A percentile compares a stretch with the other conserved stretches of the same genome.
Conservation (phyloP, 1,140 invertebrate species). For the Lepidurus arcticus region DNA sequence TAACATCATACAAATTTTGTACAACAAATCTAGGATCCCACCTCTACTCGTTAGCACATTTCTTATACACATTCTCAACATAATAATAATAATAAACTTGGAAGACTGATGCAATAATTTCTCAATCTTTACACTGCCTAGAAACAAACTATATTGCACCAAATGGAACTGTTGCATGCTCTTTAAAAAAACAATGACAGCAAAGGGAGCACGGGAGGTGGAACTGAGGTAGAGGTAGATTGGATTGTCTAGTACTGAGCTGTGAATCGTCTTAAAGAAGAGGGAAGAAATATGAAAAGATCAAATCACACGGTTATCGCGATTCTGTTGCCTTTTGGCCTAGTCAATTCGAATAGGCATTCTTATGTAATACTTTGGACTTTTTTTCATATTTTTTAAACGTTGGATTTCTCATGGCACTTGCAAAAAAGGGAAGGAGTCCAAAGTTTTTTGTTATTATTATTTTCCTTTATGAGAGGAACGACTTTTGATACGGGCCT, state of each 20-base stretch:
- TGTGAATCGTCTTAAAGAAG: background rate
- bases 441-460: background rate
- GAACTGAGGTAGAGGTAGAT: constrained; percentile 21
- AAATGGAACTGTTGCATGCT: background rate
- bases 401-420: background rate
- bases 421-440: background rate
- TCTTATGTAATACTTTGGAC: background rate
- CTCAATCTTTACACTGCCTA: too few relatives aligned
- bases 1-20: background rate
- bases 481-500: constrained; percentile 59
- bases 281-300: background rate
- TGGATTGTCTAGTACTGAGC: constrained; percentile 8
- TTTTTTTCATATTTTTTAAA: background rate
- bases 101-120: too few relatives aligned
- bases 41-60: background rate
- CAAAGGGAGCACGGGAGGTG: background rate
- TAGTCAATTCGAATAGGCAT: background rate
- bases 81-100: background rate
- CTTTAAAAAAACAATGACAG: background rate
- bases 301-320: background rate
- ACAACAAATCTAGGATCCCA: background rate
- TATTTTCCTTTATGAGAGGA: constrained; percentile 32
- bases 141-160: too few relatives aligned
- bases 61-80: background rate
- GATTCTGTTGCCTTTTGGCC: background rate